phyloP scores from a whole-genome alignment of 2,888 invertebrate genomes.

The Didymodactylos carnosus region DNA sequence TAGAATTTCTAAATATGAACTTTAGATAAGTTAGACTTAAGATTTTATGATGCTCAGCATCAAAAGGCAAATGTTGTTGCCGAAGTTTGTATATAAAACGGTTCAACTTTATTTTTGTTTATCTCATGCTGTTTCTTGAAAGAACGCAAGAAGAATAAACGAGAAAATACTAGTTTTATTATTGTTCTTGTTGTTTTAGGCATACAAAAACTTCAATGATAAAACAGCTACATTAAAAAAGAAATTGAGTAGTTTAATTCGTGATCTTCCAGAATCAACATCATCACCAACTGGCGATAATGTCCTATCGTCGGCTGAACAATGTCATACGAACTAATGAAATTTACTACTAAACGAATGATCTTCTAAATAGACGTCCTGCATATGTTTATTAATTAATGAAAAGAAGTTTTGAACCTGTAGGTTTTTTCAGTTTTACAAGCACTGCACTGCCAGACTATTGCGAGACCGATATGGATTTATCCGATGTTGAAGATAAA shows the following conservation, averaged over 20 bases:
- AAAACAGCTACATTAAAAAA: conserved; percentile 10
- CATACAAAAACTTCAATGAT: conserved; percentile 4
- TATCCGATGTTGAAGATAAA: not conserved
- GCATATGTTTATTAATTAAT: too few relatives aligned
- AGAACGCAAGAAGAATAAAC: too few relatives aligned
- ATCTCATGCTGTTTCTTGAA: too few relatives aligned
- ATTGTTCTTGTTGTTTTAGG: not conserved
- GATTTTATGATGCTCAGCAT: conserved; percentile 13
- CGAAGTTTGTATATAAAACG: not conserved
- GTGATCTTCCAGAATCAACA: not conserved
- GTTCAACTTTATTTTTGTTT: not conserved
- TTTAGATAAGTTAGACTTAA: conserved; percentile 2
- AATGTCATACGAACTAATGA: not conserved
- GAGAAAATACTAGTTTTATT: too few relatives aligned
- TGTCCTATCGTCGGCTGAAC: not conserved
- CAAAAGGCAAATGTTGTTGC: conserved; percentile 10
- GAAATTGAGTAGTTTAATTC: conserved; percentile 4
- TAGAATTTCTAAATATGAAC: too few relatives aligned
- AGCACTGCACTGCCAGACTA: not conserved
- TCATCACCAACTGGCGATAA: not conserved
- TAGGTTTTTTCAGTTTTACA: too few relatives aligned
- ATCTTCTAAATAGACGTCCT: not conserved
- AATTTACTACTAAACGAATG: not conserved
- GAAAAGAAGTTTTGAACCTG: too few relatives aligned
- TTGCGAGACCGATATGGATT: not conserved